phyloP scores from a whole-genome alignment of 2,113 vertebrate species.

The Halichoeres trimaculatus region DNA sequence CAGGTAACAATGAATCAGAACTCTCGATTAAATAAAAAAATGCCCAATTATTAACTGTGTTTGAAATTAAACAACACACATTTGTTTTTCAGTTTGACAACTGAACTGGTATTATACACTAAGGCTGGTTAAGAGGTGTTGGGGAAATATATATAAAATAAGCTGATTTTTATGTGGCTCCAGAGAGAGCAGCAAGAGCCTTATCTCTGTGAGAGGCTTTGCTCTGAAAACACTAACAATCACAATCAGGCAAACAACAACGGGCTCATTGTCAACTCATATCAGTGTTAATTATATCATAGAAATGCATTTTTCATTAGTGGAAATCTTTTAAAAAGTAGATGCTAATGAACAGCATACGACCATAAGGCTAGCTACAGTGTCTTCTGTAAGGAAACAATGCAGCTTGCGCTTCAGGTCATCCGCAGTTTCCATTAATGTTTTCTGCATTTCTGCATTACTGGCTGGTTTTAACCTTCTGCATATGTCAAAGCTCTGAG shows the following conservation, averaged over 20 bases:
- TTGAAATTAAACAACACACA: background rate
- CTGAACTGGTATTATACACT: background rate
- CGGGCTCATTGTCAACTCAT: too few species aligned
- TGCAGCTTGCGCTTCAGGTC: background rate
- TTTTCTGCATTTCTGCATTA: background rate
- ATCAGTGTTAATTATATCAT: background rate
- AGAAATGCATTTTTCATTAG: background rate
- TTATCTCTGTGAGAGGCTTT: too few species aligned
- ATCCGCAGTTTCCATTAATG: background rate
- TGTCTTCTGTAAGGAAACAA: too few species aligned
- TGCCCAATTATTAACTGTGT: background rate
- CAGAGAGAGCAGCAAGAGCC: too few species aligned
- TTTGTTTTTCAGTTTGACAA: too few species aligned
- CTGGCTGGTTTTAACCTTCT: too few species aligned
- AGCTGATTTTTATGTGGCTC: too few species aligned
- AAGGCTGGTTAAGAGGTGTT: background rate
- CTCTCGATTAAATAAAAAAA: too few species aligned
- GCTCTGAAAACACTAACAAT: too few species aligned
- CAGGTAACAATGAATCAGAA: background rate
- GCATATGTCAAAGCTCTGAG: background rate
- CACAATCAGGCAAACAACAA: too few species aligned
- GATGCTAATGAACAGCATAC: background rate
- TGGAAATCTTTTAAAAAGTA: background rate
- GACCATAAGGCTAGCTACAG: background rate
- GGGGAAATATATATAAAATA: background rate